A percentile compares a stretch with the other conserved stretches of the same genome.
Conservation (phyloP, 2,888 invertebrate genomes). For the Petrolisthes manimaculis region DNA sequence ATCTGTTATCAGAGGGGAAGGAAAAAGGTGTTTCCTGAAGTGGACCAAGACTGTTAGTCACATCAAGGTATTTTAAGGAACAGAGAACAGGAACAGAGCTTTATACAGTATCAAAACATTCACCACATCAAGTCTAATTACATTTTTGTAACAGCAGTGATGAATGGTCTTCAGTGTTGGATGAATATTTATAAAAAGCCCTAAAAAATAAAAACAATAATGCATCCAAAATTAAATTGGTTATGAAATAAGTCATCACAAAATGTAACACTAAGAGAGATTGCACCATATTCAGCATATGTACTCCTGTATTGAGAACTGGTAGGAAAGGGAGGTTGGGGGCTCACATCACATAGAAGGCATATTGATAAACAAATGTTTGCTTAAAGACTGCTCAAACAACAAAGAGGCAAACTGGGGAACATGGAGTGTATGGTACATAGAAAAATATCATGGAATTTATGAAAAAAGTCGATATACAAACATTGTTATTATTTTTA, state of each 20-base stretch:
- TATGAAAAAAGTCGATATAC: conserved; percentile 53
- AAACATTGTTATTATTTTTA: conserved; percentile 47
- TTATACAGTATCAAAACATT: no score
- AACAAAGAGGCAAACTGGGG: conserved; percentile 28
- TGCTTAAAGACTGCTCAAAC: neutral
- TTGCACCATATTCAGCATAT: conserved; percentile 12
- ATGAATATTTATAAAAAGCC: no score
- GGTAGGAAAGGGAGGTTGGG: conserved; percentile 7
- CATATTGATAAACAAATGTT: neutral
- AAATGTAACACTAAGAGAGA: conserved; percentile 6
- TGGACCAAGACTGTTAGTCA: conserved; percentile 2
- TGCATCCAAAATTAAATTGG: no score
- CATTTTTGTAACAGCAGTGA: no score
- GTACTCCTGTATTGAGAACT: neutral
- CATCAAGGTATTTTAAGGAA: neutral
- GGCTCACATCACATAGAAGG: conserved; percentile 11
- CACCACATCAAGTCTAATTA: no score
- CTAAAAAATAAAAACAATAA: no score
- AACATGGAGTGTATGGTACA: conserved; percentile 51
- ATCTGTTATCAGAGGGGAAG: neutral
- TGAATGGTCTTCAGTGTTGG: no score
- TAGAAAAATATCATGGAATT: conserved; percentile 58
- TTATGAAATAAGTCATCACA: no score
- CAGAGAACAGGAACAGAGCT: no score
- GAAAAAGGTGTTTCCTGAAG: neutral